Evolutionary conservation across 2,113 vertebrate genomes (phyloP).

Genomic region (Protobothrops mucrosquamatus): DNA sequence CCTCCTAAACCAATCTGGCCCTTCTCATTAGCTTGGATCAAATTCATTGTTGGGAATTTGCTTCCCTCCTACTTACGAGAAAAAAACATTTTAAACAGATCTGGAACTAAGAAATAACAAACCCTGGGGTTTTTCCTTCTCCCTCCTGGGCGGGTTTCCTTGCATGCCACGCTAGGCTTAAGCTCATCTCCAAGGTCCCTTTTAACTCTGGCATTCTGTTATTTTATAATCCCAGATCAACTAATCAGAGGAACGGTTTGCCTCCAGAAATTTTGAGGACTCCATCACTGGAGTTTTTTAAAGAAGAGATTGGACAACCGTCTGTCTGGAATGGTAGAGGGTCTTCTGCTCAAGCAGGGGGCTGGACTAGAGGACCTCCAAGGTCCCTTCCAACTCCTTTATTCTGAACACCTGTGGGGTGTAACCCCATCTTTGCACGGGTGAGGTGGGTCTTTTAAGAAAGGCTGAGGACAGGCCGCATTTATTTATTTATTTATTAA

Average conservation of each 20-base stretch:
- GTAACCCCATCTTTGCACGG: background rate
- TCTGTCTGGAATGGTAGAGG: background rate
- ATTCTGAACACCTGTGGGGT: background rate
- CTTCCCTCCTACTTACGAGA: background rate
- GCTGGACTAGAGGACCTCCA: background rate
- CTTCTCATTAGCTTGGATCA: background rate
- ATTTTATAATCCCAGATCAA: background rate
- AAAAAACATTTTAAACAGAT: background rate
- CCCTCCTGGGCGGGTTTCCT: background rate
- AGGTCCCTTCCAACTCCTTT: background rate
- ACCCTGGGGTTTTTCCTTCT: background rate
- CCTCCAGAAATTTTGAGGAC: background rate
- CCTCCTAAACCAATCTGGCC: background rate
- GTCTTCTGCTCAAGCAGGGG: background rate
- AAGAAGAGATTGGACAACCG: background rate
- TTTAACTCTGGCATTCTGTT: background rate
- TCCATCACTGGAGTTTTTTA: background rate
- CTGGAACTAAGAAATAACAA: background rate
- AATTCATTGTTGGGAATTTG: background rate
- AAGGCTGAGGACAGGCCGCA: background rate
- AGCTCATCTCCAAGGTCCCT: background rate
- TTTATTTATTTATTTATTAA: too few relatives aligned
- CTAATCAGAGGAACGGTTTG: background rate
- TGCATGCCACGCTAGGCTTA: background rate
- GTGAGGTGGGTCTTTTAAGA: background rate